Conservation (phyloP, 2,797 vertebrate species). For the Argentina silus region DNA sequence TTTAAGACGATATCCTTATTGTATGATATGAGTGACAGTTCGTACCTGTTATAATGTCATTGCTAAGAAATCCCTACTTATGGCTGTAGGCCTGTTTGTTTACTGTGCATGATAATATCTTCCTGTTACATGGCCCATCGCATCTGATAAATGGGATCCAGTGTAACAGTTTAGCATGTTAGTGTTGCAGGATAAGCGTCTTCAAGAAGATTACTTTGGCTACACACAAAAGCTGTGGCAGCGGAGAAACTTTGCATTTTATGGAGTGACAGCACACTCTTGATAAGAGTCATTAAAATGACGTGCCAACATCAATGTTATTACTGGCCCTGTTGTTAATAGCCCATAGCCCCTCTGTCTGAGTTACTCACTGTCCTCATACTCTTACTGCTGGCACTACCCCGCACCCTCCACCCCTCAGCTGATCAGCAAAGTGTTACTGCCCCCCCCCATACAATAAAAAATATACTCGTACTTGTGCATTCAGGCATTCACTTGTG, state of each 20-base stretch:
- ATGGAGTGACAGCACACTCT: slow-evolving; percentile 13
- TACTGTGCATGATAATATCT: slow-evolving; percentile 37
- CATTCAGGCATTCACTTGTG: background rate
- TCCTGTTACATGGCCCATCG: background rate
- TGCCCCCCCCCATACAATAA: too few species aligned
- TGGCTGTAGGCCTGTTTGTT: slow-evolving; percentile 39
- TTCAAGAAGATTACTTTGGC: background rate
- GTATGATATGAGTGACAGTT: background rate
- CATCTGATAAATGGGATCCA: background rate
- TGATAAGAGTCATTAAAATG: slow-evolving; percentile 18
- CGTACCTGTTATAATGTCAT: background rate
- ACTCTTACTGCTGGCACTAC: background rate
- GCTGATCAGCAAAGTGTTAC: background rate
- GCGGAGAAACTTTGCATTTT: background rate
- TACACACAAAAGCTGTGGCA: background rate
- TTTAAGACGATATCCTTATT: too few species aligned
- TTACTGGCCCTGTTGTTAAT: slow-evolving; percentile 10
- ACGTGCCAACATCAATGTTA: slow-evolving; percentile 8
- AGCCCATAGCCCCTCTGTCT: background rate
- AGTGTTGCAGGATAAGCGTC: background rate
- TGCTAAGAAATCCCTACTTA: background rate
- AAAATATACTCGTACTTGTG: background rate
- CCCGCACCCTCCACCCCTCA: background rate
- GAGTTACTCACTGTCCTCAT: slow-evolving; percentile 2
- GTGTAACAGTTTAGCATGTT: background rate